Evolutionary conservation across 2,888 invertebrate genomes (phyloP).

Genomic region (Lottia scabra): DNA sequence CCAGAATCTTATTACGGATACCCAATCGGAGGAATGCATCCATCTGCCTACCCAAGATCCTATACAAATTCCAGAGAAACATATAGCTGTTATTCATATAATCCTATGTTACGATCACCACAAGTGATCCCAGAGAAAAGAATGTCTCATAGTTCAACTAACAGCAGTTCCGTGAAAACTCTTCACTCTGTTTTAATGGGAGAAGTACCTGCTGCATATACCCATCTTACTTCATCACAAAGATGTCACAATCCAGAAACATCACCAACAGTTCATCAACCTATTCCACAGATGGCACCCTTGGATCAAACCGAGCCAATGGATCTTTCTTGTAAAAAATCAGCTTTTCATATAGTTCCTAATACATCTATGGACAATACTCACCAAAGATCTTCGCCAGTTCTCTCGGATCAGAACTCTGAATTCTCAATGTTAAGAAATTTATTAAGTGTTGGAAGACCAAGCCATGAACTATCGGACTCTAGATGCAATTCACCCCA

Average conservation of each 20-base stretch:
- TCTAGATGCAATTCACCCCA: slow-evolving; percentile 23
- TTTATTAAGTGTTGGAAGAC: slow-evolving; percentile 43
- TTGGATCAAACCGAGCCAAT: slow-evolving; percentile 53
- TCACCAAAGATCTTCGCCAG: slow-evolving; percentile 3
- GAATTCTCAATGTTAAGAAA: slow-evolving; percentile 45
- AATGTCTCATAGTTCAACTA: slow-evolving; percentile 10
- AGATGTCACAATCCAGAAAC: slow-evolving; percentile 21
- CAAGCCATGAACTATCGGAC: slow-evolving; percentile 17
- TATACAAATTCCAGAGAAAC: slow-evolving; percentile 26
- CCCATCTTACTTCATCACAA: slow-evolving; percentile 43
- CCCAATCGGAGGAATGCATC: slow-evolving; percentile 3
- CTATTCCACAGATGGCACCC: slow-evolving; percentile 28
- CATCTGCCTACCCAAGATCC: slow-evolving; percentile 19
- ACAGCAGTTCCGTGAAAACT: slow-evolving; percentile 26
- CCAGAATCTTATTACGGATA: slow-evolving; percentile 23
- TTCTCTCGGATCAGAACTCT: slow-evolving; percentile 24
- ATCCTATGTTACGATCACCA: slow-evolving; percentile 24
- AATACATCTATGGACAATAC: slow-evolving; percentile 9
- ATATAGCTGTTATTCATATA: slow-evolving; percentile 34
- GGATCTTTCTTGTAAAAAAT: slow-evolving; percentile 56
- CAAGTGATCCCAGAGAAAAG: slow-evolving; percentile 7
- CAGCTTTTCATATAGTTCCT: slow-evolving; percentile 23
- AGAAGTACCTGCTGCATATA: slow-evolving; percentile 54
- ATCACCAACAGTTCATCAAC: slow-evolving; percentile 10
- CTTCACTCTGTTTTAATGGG: slow-evolving; percentile 56